Conservation (phyloP, 2,888 invertebrate genomes). For the Yponomeuta evonymella region DNA sequence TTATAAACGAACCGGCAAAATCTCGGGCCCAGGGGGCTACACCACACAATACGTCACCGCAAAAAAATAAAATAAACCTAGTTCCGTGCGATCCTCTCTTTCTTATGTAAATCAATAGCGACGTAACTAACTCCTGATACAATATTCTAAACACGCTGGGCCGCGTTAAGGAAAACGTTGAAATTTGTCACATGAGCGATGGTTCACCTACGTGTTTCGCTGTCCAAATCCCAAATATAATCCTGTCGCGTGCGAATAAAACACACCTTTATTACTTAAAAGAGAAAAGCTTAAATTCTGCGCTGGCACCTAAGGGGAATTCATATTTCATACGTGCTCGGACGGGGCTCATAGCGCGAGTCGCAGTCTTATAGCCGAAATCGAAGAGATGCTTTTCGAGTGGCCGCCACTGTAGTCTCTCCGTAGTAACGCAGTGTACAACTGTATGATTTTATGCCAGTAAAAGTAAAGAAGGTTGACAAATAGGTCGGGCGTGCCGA, state of each 20-base stretch:
- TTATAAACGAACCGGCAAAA: conserved; percentile 67
- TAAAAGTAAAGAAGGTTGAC: conserved; percentile 75
- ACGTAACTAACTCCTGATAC: conserved; percentile 53
- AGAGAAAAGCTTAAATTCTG: conserved; percentile 69
- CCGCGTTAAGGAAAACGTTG: conserved; percentile 74
- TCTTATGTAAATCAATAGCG: conserved; percentile 66
- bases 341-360: conserved; percentile 58
- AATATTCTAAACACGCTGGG: conserved; percentile 72
- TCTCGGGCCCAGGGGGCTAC: conserved; percentile 43
- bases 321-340: conserved; percentile 58
- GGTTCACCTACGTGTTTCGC: conserved; percentile 71
- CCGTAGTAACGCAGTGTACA: conserved; percentile 57
- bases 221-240: conserved; percentile 64
- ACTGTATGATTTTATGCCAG: conserved; percentile 72
- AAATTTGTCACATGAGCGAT: conserved; percentile 77
- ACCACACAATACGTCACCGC: conserved; percentile 46
- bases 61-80: conserved; percentile 17
- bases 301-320: conserved; percentile 54
- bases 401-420: conserved; percentile 34
- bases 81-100: conserved; percentile 21
- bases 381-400: conserved; percentile 62
- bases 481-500: conserved; percentile 73
- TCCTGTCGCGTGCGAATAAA: conserved; percentile 66
- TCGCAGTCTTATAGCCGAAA: conserved; percentile 65
- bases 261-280: conserved; percentile 75